Conservation (phyloP, 2,797 vertebrate genomes). For the Prunella strophiata region DNA sequence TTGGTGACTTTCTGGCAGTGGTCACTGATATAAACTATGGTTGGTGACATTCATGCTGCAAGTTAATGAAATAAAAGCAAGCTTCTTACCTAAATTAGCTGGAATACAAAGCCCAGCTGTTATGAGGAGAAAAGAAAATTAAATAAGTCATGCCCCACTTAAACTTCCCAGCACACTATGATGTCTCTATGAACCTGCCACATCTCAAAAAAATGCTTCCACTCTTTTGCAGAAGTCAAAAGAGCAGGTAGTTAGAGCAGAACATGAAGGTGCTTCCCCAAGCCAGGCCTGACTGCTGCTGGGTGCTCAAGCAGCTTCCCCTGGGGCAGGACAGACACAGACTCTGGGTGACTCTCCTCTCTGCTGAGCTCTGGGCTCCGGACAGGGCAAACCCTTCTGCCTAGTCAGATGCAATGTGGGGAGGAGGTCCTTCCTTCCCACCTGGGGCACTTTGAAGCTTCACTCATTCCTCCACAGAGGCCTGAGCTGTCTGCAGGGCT, state of each 20-base stretch:
- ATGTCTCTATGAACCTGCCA: not conserved
- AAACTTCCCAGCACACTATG: not conserved
- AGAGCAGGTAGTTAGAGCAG: not conserved
- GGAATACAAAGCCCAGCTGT: not conserved
- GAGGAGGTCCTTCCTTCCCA: not conserved
- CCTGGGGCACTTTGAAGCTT: not conserved
- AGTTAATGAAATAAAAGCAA: constrained; percentile 28
- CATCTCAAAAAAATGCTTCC: not conserved
- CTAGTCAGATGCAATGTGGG: not conserved
- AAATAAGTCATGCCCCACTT: not conserved
- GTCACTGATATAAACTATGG: not conserved
- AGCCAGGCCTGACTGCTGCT: not conserved
- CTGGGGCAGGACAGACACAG: not conserved
- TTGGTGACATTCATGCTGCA: not conserved
- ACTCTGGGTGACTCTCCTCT: fast-evolving
- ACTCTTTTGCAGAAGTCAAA: not conserved
- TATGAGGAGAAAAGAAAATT: not conserved
- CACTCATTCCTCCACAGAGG: not conserved
- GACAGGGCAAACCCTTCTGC: not conserved
- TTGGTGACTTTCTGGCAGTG: constrained; percentile 24
- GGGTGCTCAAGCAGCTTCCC: not conserved
- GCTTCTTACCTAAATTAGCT: constrained; percentile 22
- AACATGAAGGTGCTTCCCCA: not conserved
- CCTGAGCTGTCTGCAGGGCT: not conserved
- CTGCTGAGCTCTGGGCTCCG: not conserved